These are phyloP conservation scores for Calyptommatus sinebrachiatus DNA, from an alignment of 2,113 vertebrate species.

Conservation along the genomic window DNA sequence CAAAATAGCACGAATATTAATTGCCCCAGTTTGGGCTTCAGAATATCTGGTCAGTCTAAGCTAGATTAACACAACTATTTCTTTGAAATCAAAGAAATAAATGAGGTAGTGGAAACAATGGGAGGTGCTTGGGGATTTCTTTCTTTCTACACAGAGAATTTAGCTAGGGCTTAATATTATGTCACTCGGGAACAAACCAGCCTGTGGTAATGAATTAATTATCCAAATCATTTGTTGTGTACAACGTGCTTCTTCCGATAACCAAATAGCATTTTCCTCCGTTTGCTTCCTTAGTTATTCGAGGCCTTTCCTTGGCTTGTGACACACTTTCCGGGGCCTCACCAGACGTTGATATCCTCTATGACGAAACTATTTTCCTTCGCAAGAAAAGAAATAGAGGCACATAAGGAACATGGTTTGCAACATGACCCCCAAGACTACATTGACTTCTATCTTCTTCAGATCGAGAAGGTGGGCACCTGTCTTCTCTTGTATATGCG, in stretches of 20 bases:
- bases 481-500: background rate
- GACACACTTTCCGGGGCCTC: slow-evolving; percentile 35
- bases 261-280: background rate
- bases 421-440: background rate
- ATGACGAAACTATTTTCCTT: background rate
- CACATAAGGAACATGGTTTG: background rate
- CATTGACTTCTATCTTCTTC: slow-evolving; percentile 35
- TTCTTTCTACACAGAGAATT: background rate
- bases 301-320: slow-evolving; percentile 36
- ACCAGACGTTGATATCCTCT: slow-evolving; percentile 24
- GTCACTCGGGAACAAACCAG: background rate
- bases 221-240: background rate
- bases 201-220: background rate
- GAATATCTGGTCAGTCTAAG: too few species aligned
- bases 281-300: slow-evolving; percentile 20
- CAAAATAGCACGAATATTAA: too few species aligned
- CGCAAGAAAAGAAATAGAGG: slow-evolving; percentile 23
- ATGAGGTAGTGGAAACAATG: too few species aligned
- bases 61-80: too few species aligned
- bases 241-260: background rate
- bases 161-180: background rate
- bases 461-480: slow-evolving; percentile 39
- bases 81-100: too few species aligned
- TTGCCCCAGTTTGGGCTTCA: too few species aligned
- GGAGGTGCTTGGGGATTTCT: too few species aligned